Evolutionary conservation across 1,140 invertebrate genomes (phyloP), one percentile per base, ranked within the genome.

Genomic region (Listronotus bonariensis): DNA sequence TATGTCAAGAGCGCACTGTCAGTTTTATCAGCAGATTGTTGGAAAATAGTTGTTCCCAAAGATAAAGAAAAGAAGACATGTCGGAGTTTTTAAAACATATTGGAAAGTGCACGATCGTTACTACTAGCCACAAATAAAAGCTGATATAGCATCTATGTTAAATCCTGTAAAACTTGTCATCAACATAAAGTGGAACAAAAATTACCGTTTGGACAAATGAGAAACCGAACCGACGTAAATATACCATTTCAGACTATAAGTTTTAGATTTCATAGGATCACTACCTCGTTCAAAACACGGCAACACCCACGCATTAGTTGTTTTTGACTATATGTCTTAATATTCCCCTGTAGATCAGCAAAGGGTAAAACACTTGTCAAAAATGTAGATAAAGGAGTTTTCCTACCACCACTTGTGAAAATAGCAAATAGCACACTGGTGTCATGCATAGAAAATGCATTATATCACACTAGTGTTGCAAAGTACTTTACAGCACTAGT

Each of bases 201-300:
- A 31, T 12, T 15, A 17, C 68, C 74, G 5, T 14, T 36, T 0
- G 75, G 73, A 0, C 45, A 73, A 15, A 77, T 78, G 71, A 60
- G 49, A 32, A 18, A 20, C 32, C 64, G 49, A 0, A 36, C 71
- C 12, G 12, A 45, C 5, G 20, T 70, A 9, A 43, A 60, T 7
- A 10, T 58, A 34, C 76, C 76, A n/a, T 77, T 71, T 69, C 17
- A 71, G 9, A 52, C 64, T 4, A 57, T 77, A 1, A 64, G 71
- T 0, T 51, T n/a, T 62, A 0, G 77, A 80, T 61, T 31, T 78
- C 3, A 72, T 77, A 58, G 77, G 78, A 17, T 41, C 56, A 34
- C 31, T 58, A 5, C 77, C 76, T 0, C 41, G 40, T 1, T 74
- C 70, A 15, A 57, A 52, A 15, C 31, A 34, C 20, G 75, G 75